A percentile compares a stretch with the other conserved stretches of the same genome.
Conservation (phyloP, 2,888 invertebrate genomes). For the Resseliella maxima region DNA sequence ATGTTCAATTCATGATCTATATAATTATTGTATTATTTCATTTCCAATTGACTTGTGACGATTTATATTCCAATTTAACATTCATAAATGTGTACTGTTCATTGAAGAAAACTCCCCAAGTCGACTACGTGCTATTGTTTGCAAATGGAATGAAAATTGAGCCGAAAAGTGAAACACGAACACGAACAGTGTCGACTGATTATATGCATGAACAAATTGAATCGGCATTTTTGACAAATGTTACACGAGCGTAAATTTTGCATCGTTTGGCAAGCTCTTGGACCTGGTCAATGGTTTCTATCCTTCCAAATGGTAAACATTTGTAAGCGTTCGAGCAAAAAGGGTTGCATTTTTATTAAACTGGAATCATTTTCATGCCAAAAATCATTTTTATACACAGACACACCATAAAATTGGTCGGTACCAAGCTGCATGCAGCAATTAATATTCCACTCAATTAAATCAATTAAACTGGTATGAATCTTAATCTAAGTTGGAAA, state of each 20-base stretch:
- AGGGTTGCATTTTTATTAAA: neutral
- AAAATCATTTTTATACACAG: neutral
- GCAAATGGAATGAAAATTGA: neutral
- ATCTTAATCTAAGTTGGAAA: slow-evolving; percentile 15
- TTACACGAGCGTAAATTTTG: neutral
- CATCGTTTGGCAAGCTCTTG: neutral
- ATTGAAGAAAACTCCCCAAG: neutral
- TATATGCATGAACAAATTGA: neutral
- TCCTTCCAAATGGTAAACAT: too few species aligned
- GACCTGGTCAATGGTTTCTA: neutral
- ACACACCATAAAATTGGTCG: neutral
- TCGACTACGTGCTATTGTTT: neutral
- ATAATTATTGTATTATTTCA: slow-evolving; percentile 32
- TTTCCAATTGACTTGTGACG: slow-evolving; percentile 19
- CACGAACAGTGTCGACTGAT: neutral
- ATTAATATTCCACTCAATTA: slow-evolving; percentile 42
- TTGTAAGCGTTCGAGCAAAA: neutral
- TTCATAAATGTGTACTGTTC: neutral
- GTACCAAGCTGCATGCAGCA: neutral
- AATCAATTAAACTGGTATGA: slow-evolving; percentile 28
- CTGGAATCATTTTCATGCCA: neutral
- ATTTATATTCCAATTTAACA: slow-evolving; percentile 16
- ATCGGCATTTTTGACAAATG: neutral
- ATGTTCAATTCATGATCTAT: slow-evolving; percentile 30
- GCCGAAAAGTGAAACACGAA: neutral